Evolutionary conservation across 2,888 invertebrate species (phyloP).

Genomic region (Athripsodes cinereus): DNA sequence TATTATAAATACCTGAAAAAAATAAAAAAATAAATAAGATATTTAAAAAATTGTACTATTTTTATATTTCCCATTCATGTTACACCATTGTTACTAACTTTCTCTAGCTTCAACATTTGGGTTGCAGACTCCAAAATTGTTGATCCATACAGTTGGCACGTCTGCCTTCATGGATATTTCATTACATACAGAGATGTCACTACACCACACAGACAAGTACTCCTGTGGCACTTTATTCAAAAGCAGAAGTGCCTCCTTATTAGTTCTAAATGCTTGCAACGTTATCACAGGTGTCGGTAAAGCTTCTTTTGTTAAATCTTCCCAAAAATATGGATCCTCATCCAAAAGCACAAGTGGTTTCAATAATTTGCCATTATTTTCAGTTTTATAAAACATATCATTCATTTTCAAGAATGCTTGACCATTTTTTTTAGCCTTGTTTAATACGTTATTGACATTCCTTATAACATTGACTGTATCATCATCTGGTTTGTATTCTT

Average conservation of each 20-base stretch:
- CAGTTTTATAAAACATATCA: constrained; percentile 22
- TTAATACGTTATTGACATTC: constrained; percentile 38
- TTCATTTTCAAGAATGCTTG: constrained; percentile 40
- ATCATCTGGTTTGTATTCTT: constrained; percentile 31
- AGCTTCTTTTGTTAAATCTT: constrained; percentile 30
- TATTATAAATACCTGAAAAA: too few species aligned
- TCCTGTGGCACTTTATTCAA: constrained; percentile 48
- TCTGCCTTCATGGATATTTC: constrained; percentile 39
- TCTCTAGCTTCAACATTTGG: constrained; percentile 5
- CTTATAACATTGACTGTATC: constrained; percentile 13
- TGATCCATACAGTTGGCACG: constrained; percentile 22
- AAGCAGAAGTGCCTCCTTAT: constrained; percentile 35
- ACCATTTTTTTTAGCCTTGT: constrained; percentile 40
- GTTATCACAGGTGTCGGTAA: constrained; percentile 41
- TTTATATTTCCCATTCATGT: too few species aligned
- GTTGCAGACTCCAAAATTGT: constrained; percentile 12
- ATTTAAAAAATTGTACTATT: too few species aligned
- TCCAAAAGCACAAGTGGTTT: constrained; percentile 20
- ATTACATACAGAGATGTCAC: constrained; percentile 46
- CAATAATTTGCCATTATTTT: neutral
- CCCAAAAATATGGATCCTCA: constrained; percentile 9
- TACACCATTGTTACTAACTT: constrained; percentile 12
- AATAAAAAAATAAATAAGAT: too few species aligned
- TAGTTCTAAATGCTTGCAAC: constrained; percentile 31
- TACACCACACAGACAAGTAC: constrained; percentile 51